Percentiles rank a stretch among this genome's conserved stretches.
Evolutionary conservation across 2,797 vertebrate genomes (phyloP).

Genomic region (Liparis tanakae): DNA sequence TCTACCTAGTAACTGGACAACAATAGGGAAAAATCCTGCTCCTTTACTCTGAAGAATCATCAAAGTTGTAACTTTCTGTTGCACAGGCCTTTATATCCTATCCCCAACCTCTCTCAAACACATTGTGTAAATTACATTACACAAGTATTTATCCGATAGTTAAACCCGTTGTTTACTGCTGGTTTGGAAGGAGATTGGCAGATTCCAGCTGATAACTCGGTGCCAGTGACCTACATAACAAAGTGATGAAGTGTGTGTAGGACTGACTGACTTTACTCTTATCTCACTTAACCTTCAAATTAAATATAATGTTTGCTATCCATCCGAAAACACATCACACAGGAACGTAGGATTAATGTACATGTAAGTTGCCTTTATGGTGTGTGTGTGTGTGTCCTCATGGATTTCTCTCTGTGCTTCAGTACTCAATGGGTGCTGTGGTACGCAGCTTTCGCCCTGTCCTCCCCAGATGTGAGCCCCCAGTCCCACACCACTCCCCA

Average conservation of each 20-base stretch:
- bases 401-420: neutral
- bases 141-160: neutral
- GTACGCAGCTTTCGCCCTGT: slow-evolving; percentile 12
- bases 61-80: neutral
- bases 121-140: neutral
- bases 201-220: neutral
- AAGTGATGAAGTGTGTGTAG: neutral
- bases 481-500: neutral
- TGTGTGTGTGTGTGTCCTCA: too few relatives aligned
- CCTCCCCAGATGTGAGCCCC: neutral
- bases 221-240: neutral
- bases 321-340: neutral
- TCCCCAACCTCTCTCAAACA: neutral
- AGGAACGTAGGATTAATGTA: neutral
- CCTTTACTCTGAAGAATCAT: neutral
- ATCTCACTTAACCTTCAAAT: neutral
- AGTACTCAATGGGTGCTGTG: neutral
- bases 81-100: neutral
- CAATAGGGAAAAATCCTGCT: neutral
- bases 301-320: neutral
- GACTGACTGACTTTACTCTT: neutral
- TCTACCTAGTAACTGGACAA: neutral
- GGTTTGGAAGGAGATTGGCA: neutral
- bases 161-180: neutral
- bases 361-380: neutral